phyloP scores from a whole-genome alignment of 92 coral and sea anemone genomes.

The Palythoa grandis region DNA sequence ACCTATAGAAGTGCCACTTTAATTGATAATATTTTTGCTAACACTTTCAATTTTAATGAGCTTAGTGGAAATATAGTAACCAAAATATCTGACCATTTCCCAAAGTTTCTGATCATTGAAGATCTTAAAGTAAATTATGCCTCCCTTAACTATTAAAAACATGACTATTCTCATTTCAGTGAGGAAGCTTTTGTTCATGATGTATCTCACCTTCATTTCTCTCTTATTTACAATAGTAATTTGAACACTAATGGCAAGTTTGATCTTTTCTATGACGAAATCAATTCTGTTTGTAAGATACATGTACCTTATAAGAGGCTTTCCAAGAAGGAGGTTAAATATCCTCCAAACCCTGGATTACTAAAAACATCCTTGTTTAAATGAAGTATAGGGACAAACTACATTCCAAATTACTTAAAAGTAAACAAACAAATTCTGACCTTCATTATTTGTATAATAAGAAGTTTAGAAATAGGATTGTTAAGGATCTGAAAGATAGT shows the following conservation, averaged over 20 bases:
- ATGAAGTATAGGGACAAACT: too few relatives aligned
- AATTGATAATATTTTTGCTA: slow-evolving; percentile 51
- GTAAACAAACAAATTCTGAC: too few relatives aligned
- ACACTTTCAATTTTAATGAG: slow-evolving; percentile 44
- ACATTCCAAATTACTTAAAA: too few relatives aligned
- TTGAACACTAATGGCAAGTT: slow-evolving; percentile 46
- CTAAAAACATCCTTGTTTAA: slow-evolving; percentile 4
- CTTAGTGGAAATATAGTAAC: slow-evolving; percentile 50
- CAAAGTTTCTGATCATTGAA: slow-evolving; percentile 55
- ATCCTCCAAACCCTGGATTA: slow-evolving; percentile 12
- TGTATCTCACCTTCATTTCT: neutral
- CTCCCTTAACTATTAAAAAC: slow-evolving; percentile 30
- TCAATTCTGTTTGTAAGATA: slow-evolving; percentile 34
- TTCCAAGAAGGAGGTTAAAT: slow-evolving; percentile 16
- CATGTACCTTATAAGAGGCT: slow-evolving; percentile 48
- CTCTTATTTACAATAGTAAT: slow-evolving; percentile 33
- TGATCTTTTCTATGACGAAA: slow-evolving; percentile 42
- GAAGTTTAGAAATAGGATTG: too few relatives aligned
- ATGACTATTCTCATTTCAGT: slow-evolving; percentile 39
- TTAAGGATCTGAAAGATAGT: too few relatives aligned
- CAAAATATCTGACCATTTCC: slow-evolving; percentile 52
- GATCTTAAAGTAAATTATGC: slow-evolving; percentile 35
- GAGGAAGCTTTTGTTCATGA: slow-evolving; percentile 14
- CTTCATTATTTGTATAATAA: too few relatives aligned
- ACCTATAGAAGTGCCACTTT: slow-evolving; percentile 46